Percentiles rank a stretch among this genome's conserved stretches.
These are phyloP conservation scores for Frankliniella fusca DNA, from an alignment of 2,888 invertebrate genomes.

Conservation along the genomic window DNA sequence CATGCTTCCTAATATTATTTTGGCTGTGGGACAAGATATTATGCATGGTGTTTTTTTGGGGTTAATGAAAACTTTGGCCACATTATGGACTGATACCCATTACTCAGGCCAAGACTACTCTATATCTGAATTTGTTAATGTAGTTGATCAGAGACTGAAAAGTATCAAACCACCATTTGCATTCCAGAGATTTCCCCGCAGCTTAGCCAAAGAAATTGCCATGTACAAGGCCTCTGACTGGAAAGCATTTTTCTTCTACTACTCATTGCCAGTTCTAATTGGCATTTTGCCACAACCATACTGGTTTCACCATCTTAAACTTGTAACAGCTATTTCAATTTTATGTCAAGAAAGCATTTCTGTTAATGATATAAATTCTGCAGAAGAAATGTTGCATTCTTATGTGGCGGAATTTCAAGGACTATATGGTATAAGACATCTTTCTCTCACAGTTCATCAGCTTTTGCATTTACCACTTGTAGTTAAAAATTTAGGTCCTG, in stretches of 20 bases:
- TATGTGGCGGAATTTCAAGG: slow-evolving; percentile 36
- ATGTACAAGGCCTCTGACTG: slow-evolving; percentile 39
- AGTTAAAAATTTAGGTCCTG: slow-evolving; percentile 38
- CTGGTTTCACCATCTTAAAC: slow-evolving; percentile 37
- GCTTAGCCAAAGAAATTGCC: slow-evolving; percentile 34
- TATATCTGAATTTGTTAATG: slow-evolving; percentile 27
- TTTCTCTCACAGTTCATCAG: slow-evolving; percentile 38
- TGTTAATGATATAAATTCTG: too few relatives aligned
- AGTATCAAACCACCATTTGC: slow-evolving; percentile 36
- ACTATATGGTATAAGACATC: slow-evolving; percentile 37
- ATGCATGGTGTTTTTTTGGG: slow-evolving; percentile 34
- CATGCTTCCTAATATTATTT: slow-evolving; percentile 31
- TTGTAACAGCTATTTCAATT: slow-evolving; percentile 37
- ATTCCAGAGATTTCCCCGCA: slow-evolving; percentile 36
- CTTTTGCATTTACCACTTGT: slow-evolving; percentile 38
- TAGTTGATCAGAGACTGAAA: slow-evolving; percentile 35
- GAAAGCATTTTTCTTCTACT: slow-evolving; percentile 37
- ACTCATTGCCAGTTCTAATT: slow-evolving; percentile 37
- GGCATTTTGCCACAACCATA: slow-evolving; percentile 36
- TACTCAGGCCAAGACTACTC: slow-evolving; percentile 31
- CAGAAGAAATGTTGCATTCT: slow-evolving; percentile 33
- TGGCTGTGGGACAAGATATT: slow-evolving; percentile 30
- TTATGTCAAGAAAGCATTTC: slow-evolving; percentile 36
- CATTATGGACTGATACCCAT: slow-evolving; percentile 33
- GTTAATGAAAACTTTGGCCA: slow-evolving; percentile 26